Conservation (phyloP, 2,797 vertebrate genomes). For the Urophycis tenuis region DNA sequence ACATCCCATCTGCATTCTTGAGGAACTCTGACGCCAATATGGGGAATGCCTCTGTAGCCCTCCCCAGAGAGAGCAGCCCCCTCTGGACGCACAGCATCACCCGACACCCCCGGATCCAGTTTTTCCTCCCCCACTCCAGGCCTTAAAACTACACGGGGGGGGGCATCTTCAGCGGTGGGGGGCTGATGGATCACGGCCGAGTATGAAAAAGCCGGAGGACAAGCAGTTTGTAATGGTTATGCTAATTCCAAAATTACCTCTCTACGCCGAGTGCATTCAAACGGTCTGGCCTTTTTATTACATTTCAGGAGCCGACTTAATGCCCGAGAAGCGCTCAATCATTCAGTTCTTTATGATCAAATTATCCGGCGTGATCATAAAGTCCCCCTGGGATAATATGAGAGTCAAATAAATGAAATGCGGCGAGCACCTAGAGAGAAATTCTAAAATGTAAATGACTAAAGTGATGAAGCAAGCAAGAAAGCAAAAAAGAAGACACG, state of each 20-base stretch:
- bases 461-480: constrained; percentile 15
- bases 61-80: constrained; percentile 15
- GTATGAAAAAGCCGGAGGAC: constrained; percentile 33
- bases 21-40: constrained; percentile 56
- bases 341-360: constrained; percentile 31
- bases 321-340: constrained; percentile 43
- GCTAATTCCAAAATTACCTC: constrained; percentile 34
- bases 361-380: constrained; percentile 29
- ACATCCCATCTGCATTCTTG: constrained; percentile 68
- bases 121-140: constrained; percentile 6
- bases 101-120: neutral
- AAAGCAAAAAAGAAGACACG: constrained; percentile 6
- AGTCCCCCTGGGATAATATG: neutral
- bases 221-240: constrained; percentile 36
- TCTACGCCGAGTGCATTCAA: constrained; percentile 45
- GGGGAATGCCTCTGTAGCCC: constrained; percentile 44
- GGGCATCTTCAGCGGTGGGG: constrained; percentile 10
- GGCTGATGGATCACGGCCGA: constrained; percentile 15
- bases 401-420: constrained; percentile 4
- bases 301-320: constrained; percentile 33
- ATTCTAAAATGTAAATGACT: constrained; percentile 1
- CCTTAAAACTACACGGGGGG: constrained; percentile 27
- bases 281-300: constrained; percentile 38
- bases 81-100: constrained; percentile 2
- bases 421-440: constrained; percentile 18